phyloP scores from a whole-genome alignment of 2,888 invertebrate genomes.

The Epinotia brunnichana region DNA sequence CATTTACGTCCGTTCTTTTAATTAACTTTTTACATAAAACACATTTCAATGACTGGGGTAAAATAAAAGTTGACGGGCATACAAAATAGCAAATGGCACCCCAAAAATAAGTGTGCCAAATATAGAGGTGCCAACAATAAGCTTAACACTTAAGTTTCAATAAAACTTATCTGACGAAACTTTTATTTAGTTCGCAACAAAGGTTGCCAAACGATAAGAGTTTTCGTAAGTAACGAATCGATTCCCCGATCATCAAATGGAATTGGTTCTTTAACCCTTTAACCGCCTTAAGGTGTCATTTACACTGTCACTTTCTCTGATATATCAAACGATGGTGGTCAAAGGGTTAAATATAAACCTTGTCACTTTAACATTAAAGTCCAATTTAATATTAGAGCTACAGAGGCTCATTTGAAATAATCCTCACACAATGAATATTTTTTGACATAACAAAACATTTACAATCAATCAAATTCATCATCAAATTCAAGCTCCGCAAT shows the following conservation, averaged over 20 bases:
- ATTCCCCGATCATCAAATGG: background rate
- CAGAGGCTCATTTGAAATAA: background rate
- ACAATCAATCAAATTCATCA: too few relatives aligned
- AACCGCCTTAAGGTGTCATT: too few relatives aligned
- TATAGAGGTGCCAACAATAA: background rate
- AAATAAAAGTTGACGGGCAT: background rate
- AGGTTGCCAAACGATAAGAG: background rate
- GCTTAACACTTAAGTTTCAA: background rate
- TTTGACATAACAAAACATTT: background rate
- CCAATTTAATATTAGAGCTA: slow-evolving; percentile 1
- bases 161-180: background rate
- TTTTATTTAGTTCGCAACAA: background rate
- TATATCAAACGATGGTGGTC: too few relatives aligned
- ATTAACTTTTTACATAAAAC: background rate
- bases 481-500: too few relatives aligned
- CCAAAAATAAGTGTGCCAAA: background rate
- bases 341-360: too few relatives aligned
- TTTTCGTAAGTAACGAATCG: background rate
- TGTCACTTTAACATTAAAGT: background rate
- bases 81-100: background rate
- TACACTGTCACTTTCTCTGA: too few relatives aligned
- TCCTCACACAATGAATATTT: background rate
- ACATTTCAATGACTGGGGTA: background rate
- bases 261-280: background rate
- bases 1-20: background rate